Percentiles rank a stretch among this genome's conserved stretches.
These are phyloP conservation scores for Zaprionus vittiger DNA, from an alignment of 1,140 invertebrate species.

Conservation along the genomic window DNA sequence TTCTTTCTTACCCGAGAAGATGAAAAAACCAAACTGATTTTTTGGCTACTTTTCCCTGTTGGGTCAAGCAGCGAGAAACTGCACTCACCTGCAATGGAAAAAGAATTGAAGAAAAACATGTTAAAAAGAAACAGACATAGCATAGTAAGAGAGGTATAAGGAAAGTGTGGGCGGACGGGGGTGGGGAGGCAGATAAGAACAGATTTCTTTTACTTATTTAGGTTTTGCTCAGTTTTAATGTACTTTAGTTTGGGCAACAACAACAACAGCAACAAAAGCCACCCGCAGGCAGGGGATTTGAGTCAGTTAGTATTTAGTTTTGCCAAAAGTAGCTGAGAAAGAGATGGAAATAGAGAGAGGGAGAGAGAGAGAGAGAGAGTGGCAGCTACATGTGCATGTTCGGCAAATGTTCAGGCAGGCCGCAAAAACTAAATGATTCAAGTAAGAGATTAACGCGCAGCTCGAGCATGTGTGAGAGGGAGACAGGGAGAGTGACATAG, in stretches of 20 bases:
- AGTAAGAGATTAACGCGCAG: conserved; percentile 6
- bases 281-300: conserved; percentile 6
- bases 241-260: conserved; percentile 15
- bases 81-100: conserved; percentile 71
- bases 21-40: conserved; percentile 27
- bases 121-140: conserved; percentile 2
- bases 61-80: conserved; percentile 23
- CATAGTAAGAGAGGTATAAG: not conserved
- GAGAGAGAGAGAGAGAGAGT: not conserved
- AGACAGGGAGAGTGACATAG: not conserved
- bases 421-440: conserved; percentile 14
- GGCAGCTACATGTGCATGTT: not conserved
- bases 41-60: conserved; percentile 6
- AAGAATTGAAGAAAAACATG: conserved; percentile 30
- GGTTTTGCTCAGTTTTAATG: conserved; percentile 22
- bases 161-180: not conserved
- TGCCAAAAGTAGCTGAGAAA: conserved; percentile 10
- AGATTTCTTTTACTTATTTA: conserved; percentile 18
- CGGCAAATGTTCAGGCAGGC: not conserved
- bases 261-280: not conserved
- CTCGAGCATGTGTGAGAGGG: not conserved
- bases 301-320: conserved; percentile 23
- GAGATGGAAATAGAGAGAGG: not conserved
- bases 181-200: not conserved
- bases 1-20: conserved; percentile 10